phyloP scores from a whole-genome alignment of 2,113 vertebrate species.

The Malurus alboscapulatus region DNA sequence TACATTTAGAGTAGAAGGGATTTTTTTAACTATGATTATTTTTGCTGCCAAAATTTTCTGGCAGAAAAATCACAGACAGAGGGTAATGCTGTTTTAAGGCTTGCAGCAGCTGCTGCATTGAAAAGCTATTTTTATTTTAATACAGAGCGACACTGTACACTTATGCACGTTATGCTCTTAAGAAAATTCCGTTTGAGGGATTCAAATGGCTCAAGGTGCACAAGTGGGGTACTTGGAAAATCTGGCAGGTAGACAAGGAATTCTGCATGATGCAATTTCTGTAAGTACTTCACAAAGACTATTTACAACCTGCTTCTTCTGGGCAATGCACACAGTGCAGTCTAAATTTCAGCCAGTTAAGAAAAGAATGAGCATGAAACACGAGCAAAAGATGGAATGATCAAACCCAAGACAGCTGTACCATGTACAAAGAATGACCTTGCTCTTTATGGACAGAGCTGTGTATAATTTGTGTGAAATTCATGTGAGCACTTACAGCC shows the following conservation, averaged over 20 bases:
- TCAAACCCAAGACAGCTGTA: background rate
- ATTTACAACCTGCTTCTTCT: background rate
- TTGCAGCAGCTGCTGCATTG: conserved; percentile 29
- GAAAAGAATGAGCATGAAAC: background rate
- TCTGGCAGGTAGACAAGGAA: background rate
- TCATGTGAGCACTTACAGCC: conserved; percentile 74
- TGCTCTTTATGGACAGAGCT: background rate
- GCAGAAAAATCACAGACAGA: conserved; percentile 39
- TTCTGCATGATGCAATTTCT: background rate
- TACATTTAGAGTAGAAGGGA: background rate
- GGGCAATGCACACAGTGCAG: background rate
- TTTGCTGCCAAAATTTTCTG: conserved; percentile 51
- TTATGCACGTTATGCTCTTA: background rate
- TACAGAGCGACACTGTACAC: background rate
- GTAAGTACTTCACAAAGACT: background rate
- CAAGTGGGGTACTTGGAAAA: background rate
- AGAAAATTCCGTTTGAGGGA: background rate
- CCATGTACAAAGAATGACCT: background rate
- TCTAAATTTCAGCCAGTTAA: background rate
- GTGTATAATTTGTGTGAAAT: background rate
- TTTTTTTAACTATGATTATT: background rate
- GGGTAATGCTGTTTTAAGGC: conserved; percentile 31
- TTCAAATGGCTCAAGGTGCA: background rate
- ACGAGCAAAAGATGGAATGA: background rate
- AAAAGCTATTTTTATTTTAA: conserved; percentile 48